phyloP scores from a whole-genome alignment of 2,888 invertebrate genomes.

The Orgyia antiqua region DNA sequence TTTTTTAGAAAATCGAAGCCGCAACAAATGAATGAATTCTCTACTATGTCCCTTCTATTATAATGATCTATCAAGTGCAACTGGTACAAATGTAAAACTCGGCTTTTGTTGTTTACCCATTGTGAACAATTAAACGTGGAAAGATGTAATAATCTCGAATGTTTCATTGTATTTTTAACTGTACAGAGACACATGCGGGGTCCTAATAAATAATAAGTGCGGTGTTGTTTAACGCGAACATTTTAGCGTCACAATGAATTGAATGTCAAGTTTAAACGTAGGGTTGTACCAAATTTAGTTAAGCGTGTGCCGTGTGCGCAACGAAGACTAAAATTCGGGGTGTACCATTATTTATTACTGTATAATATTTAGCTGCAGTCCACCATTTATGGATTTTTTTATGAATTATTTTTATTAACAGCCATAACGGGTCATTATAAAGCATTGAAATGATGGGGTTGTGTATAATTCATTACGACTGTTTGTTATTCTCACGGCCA shows the following conservation, averaged over 20 bases:
- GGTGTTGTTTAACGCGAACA: conserved; percentile 41
- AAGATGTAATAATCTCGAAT: conserved; percentile 74
- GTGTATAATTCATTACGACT: conserved; percentile 55
- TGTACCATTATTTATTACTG: conserved; percentile 74
- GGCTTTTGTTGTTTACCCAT: conserved; percentile 69
- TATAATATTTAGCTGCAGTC: conserved; percentile 73
- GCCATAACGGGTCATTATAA: conserved; percentile 66
- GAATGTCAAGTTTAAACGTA: conserved; percentile 69
- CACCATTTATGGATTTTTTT: conserved; percentile 65
- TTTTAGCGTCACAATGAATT: conserved; percentile 64
- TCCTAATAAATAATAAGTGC: conserved; percentile 61
- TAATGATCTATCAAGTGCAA: conserved; percentile 62
- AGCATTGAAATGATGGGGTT: conserved; percentile 60
- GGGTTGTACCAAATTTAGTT: conserved; percentile 65
- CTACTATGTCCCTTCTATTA: conserved; percentile 29
- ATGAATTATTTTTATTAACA: conserved; percentile 68
- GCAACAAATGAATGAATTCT: conserved; percentile 55
- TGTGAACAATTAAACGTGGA: conserved; percentile 75
- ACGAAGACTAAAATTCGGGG: conserved; percentile 66
- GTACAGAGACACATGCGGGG: conserved; percentile 68
- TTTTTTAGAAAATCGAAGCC: conserved; percentile 55
- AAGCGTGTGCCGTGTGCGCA: conserved; percentile 60
- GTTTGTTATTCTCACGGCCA: conserved; percentile 69
- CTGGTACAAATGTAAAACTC: conserved; percentile 61
- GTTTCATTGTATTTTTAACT: conserved; percentile 67